Conservation (phyloP, 2,797 vertebrate species). For the Eulemur coronatus region DNA sequence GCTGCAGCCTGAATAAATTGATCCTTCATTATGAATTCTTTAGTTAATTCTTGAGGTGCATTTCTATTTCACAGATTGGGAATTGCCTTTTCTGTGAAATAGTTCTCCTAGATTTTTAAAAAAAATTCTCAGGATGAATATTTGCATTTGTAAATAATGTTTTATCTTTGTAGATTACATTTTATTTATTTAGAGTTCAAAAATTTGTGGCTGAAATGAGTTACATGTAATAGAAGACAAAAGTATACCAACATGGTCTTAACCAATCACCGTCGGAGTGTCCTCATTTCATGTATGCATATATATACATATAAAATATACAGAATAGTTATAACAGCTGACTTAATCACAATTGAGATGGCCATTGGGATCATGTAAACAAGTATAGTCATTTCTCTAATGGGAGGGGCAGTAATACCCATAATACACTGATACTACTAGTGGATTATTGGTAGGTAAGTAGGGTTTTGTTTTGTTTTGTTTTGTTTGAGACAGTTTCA, state of each 20-base stretch:
- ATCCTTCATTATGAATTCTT: background rate
- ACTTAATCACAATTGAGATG: background rate
- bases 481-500: background rate
- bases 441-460: background rate
- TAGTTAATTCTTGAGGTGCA: background rate
- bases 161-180: conserved; percentile 4
- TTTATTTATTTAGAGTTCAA: conserved; percentile 48
- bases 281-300: background rate
- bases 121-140: conserved; percentile 37
- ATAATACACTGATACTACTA: background rate
- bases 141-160: conserved; percentile 48
- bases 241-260: background rate
- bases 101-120: conserved; percentile 46
- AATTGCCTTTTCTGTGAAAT: conserved; percentile 36
- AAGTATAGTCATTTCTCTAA: background rate
- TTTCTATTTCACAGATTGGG: conserved; percentile 11
- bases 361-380: background rate
- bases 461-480: background rate
- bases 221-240: background rate
- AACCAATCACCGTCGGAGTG: background rate
- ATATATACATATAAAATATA: background rate
- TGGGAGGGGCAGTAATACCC: too few relatives aligned
- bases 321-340: background rate
- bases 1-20: background rate
- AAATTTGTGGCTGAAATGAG: background rate